A percentile compares a stretch with the other conserved stretches of the same genome.
These are phyloP conservation scores for Andricus quercusramuli DNA, from an alignment of 2,888 invertebrate genomes.

Conservation along the genomic window DNA sequence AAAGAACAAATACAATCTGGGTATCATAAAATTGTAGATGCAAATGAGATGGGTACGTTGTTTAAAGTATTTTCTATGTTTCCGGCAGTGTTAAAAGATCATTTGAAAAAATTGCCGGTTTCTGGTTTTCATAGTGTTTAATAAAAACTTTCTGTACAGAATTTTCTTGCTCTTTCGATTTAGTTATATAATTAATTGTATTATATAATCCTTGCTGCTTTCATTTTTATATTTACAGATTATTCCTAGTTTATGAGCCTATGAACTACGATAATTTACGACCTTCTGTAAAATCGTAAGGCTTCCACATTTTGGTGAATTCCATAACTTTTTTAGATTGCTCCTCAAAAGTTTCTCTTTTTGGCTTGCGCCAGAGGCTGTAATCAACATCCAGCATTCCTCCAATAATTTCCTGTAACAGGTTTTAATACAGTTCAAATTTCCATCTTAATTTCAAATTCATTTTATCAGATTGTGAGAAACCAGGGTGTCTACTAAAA, in stretches of 20 bases:
- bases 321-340: constrained; percentile 88
- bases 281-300: constrained; percentile 81
- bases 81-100: constrained; percentile 85
- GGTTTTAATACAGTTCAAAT: constrained; percentile 39
- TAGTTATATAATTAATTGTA: background rate
- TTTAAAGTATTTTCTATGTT: constrained; percentile 95
- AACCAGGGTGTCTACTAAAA: background rate
- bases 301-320: constrained; percentile 86
- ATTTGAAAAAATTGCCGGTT: constrained; percentile 85
- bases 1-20: constrained; percentile 84
- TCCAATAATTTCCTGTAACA: constrained; percentile 91
- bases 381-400: constrained; percentile 96
- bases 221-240: background rate
- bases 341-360: constrained; percentile 86
- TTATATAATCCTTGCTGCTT: background rate
- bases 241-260: background rate
- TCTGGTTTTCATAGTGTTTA: constrained; percentile 82
- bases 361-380: constrained; percentile 91
- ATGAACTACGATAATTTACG: constrained; percentile 23
- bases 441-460: background rate
- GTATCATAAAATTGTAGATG: constrained; percentile 91
- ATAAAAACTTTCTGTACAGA: constrained; percentile 24
- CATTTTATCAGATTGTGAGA: background rate
- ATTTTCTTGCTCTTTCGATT: background rate
- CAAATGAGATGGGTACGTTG: constrained; percentile 93